Conservation (phyloP, 2,797 vertebrate species). For the Thunnus albacares region DNA sequence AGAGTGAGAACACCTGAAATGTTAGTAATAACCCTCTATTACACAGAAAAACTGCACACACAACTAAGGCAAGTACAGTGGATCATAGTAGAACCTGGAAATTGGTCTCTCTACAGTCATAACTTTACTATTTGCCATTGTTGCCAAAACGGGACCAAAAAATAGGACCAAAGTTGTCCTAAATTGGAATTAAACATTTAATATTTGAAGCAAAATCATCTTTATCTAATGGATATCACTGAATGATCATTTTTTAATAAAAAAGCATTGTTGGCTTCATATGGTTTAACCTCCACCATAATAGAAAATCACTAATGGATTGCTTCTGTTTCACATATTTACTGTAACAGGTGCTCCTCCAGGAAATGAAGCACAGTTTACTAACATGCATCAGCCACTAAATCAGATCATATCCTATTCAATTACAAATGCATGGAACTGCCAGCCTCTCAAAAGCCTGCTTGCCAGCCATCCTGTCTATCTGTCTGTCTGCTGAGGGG, state of each 20-base stretch:
- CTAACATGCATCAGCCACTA: slow-evolving; percentile 10
- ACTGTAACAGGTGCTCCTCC: background rate
- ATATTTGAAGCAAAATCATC: too few species aligned
- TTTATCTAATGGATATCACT: background rate
- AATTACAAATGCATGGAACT: slow-evolving; percentile 17
- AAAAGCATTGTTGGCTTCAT: background rate
- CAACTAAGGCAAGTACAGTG: too few species aligned
- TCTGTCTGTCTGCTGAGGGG: slow-evolving; percentile 68
- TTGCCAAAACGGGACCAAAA: too few species aligned
- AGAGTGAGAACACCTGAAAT: background rate
- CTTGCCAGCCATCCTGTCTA: slow-evolving; percentile 25
- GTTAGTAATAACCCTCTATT: too few species aligned
- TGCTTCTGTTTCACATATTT: background rate
- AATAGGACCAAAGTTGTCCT: too few species aligned
- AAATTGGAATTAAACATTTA: too few species aligned
- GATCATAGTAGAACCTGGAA: too few species aligned
- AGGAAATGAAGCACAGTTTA: background rate
- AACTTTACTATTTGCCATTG: too few species aligned
- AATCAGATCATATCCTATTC: slow-evolving; percentile 33
- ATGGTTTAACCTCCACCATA: too few species aligned
- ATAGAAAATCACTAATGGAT: background rate
- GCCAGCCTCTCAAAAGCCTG: slow-evolving; percentile 23
- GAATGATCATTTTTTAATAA: background rate
- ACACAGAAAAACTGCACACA: too few species aligned
- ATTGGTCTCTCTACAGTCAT: too few species aligned